These are phyloP conservation scores for Agriopis marginaria DNA, from an alignment of 2,888 invertebrate genomes.

Conservation along the genomic window DNA sequence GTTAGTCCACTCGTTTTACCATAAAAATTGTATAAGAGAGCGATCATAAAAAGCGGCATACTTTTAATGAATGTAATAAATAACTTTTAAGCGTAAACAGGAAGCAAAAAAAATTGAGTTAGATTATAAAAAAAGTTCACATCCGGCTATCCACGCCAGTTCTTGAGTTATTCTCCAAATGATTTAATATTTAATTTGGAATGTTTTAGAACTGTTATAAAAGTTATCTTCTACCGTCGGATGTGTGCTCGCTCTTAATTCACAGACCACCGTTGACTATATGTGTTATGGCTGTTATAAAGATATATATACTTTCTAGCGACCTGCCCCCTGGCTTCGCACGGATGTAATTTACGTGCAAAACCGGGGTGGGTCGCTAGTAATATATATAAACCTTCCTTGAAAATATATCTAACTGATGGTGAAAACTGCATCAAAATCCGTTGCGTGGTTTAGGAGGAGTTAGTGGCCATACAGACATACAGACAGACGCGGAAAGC, in stretches of 20 bases:
- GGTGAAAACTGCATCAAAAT: too few relatives aligned
- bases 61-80: conserved; percentile 48
- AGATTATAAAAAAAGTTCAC: conserved; percentile 37
- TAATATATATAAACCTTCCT: too few relatives aligned
- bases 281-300: too few relatives aligned
- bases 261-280: too few relatives aligned
- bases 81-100: conserved; percentile 49
- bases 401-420: too few relatives aligned
- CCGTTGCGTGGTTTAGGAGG: too few relatives aligned
- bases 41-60: conserved; percentile 37
- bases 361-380: too few relatives aligned
- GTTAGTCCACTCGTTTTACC: conserved; percentile 34
- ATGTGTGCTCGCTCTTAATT: background rate
- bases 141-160: conserved; percentile 33
- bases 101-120: conserved; percentile 41
- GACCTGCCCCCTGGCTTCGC: too few relatives aligned
- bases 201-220: conserved; percentile 7
- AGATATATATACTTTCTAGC: too few relatives aligned
- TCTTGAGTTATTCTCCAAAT: conserved; percentile 18
- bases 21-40: conserved; percentile 39
- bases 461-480: too few relatives aligned
- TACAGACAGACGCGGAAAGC: too few relatives aligned
- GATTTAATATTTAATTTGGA: conserved; percentile 14
- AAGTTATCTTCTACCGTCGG: background rate
- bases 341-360: too few relatives aligned